These are phyloP conservation scores for Gallinago solitaria DNA, from an alignment of 2,797 vertebrate genomes.

Conservation along the genomic window DNA sequence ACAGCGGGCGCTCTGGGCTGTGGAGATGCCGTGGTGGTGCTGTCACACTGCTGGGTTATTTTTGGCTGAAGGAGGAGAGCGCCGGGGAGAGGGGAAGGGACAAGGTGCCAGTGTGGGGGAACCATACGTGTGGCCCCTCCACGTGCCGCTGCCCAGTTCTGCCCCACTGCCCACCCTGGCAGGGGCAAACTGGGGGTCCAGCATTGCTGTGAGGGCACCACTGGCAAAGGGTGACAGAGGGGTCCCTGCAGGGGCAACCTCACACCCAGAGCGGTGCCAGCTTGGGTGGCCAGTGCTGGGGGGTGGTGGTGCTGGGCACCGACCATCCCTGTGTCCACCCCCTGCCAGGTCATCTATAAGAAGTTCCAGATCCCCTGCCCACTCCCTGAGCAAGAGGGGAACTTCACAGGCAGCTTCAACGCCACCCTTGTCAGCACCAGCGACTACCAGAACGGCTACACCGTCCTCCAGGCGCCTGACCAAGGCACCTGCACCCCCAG, in stretches of 20 bases:
- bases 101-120: neutral
- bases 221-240: neutral
- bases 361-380: slow-evolving; percentile 94
- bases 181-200: neutral
- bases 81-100: neutral
- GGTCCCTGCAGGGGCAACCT: neutral
- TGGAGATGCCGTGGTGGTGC: neutral
- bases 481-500: slow-evolving; percentile 80
- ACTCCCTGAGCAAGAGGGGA: slow-evolving; percentile 78
- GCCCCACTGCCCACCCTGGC: fast-evolving
- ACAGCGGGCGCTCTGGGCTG: neutral
- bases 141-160: neutral
- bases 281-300: fast-evolving
- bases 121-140: neutral
- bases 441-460: slow-evolving; percentile 69
- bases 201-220: fast-evolving
- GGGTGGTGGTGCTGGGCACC: fast-evolving
- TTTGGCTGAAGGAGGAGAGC: neutral
- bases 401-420: slow-evolving; percentile 77
- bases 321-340: fast-evolving
- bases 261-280: fast-evolving
- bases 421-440: slow-evolving; percentile 6
- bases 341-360: slow-evolving; percentile 91
- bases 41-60: slow-evolving; percentile 65
- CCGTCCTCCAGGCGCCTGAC: slow-evolving; percentile 1